A percentile compares a stretch with the other conserved stretches of the same genome.
Conservation (phyloP, 2,888 invertebrate genomes). For the Willowsia nigromaculata region DNA sequence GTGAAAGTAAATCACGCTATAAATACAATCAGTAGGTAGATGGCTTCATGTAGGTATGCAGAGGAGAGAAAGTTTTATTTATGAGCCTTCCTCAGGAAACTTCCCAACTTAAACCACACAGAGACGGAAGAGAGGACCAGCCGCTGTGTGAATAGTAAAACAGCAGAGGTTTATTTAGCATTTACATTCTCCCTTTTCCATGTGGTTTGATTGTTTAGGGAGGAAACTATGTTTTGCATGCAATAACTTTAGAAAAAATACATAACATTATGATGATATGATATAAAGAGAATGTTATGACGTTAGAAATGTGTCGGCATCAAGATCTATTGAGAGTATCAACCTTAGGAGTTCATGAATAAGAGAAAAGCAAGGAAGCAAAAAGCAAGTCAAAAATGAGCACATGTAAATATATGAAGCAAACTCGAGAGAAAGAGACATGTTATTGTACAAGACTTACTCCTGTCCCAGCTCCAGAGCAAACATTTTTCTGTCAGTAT, state of each 20-base stretch:
- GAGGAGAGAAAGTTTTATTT: conserved; percentile 49
- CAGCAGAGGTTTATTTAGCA: conserved; percentile 39
- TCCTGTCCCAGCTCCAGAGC: conserved; percentile 77
- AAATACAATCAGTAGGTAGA: too few relatives aligned
- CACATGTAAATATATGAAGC: background rate
- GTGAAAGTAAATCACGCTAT: too few relatives aligned
- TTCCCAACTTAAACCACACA: background rate
- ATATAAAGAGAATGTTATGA: conserved; percentile 14
- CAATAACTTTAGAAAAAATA: background rate
- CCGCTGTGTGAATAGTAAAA: background rate
- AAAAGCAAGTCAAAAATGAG: too few relatives aligned
- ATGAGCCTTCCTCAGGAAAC: conserved; percentile 56
- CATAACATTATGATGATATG: conserved; percentile 5
- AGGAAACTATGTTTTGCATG: background rate
- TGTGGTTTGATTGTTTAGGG: background rate
- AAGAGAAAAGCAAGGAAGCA: background rate
- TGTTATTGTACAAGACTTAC: conserved; percentile 67
- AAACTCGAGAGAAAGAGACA: conserved; percentile 4
- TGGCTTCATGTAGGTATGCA: too few relatives aligned
- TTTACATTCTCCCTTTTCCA: background rate
- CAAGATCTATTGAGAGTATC: background rate
- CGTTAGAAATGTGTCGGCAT: background rate
- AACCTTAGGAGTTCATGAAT: background rate
- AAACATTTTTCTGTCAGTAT: conserved; percentile 78
- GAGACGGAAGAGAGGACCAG: background rate